Evolutionary conservation across 2,113 vertebrate genomes (phyloP).

Genomic region (Tapirus terrestris): DNA sequence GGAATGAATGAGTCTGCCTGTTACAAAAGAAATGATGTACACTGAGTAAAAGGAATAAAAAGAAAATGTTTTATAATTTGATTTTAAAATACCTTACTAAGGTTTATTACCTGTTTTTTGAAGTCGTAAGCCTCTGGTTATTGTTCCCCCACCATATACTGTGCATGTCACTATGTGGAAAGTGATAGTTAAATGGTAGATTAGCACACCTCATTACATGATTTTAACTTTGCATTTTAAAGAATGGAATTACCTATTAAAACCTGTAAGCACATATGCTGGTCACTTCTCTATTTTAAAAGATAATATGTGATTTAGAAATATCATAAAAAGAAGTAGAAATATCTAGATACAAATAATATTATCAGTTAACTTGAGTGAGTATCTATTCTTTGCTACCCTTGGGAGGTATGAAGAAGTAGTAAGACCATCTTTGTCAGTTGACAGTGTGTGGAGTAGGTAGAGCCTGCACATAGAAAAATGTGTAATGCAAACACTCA

Average conservation of each 20-base stretch:
- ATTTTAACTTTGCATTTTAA: neutral
- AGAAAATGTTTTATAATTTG: neutral
- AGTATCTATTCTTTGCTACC: neutral
- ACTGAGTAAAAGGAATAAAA: neutral
- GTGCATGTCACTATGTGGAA: neutral
- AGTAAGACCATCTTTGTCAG: neutral
- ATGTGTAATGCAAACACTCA: neutral
- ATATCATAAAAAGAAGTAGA: conserved; percentile 17
- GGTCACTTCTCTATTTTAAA: neutral
- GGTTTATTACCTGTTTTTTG: neutral
- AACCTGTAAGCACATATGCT: neutral
- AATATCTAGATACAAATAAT: conserved; percentile 12
- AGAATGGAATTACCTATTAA: conserved; percentile 32
- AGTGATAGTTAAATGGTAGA: conserved; percentile 4
- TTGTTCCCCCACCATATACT: neutral
- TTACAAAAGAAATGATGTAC: neutral
- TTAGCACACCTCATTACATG: neutral
- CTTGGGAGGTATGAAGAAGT: neutral
- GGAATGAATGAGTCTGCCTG: neutral
- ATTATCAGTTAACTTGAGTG: neutral
- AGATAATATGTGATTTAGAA: conserved; percentile 27
- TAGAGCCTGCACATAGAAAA: neutral
- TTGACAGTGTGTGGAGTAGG: neutral
- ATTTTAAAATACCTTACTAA: neutral
- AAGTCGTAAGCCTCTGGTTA: neutral